These are phyloP conservation scores for Oxyteleia sp. DNA, from an alignment of 2,888 invertebrate species.

Conservation along the genomic window DNA sequence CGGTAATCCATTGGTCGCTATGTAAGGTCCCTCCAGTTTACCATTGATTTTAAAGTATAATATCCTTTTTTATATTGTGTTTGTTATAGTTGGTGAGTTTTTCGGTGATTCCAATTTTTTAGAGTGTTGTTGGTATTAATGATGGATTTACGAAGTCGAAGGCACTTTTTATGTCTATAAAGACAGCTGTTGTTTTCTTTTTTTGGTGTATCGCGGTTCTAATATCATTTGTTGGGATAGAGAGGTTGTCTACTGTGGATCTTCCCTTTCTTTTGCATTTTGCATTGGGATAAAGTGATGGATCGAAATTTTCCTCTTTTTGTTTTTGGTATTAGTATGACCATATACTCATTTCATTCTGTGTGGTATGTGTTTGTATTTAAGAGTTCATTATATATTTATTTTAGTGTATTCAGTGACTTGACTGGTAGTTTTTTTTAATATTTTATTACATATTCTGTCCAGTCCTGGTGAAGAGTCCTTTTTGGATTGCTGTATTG, in stretches of 20 bases:
- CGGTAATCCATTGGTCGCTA: background rate
- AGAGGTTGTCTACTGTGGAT: background rate
- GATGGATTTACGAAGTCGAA: conserved; percentile 11
- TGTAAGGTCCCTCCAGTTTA: too few species aligned
- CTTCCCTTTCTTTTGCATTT: conserved; percentile 1
- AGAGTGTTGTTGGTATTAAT: background rate
- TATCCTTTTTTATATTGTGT: too few species aligned
- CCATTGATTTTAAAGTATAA: conserved; percentile 6
- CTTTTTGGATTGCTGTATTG: background rate
- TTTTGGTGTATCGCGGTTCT: background rate
- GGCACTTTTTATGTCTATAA: conserved; percentile 9
- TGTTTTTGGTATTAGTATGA: background rate
- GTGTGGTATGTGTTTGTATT: background rate
- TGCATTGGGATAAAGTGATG: background rate
- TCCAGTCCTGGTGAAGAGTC: background rate
- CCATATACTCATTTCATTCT: background rate
- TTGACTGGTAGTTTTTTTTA: background rate
- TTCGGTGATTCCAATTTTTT: background rate
- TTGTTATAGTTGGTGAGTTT: conserved; percentile 5
- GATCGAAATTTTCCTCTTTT: conserved; percentile 1
- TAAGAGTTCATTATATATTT: background rate
- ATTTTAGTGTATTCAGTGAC: background rate
- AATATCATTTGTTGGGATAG: conserved; percentile 11
- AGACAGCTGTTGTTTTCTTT: background rate
- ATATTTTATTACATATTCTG: background rate